Conservation (phyloP, 2,888 invertebrate species). For the Orthosia incerta region DNA sequence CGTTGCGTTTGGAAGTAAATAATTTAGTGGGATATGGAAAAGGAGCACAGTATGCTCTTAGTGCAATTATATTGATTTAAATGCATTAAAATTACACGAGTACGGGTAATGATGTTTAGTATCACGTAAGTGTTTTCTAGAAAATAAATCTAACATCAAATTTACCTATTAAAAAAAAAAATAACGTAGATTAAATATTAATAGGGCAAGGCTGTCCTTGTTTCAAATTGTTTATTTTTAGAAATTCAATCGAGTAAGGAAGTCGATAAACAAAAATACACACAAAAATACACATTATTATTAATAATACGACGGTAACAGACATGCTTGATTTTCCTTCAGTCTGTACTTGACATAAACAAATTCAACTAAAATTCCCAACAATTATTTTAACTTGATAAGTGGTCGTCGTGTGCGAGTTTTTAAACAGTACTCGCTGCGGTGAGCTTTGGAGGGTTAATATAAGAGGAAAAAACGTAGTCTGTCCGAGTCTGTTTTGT, state of each 20-base stretch:
- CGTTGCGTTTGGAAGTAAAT: slow-evolving; percentile 11
- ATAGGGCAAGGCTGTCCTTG: neutral
- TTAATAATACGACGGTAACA: slow-evolving; percentile 33
- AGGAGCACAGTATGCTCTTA: neutral
- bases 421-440: slow-evolving; percentile 38
- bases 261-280: slow-evolving; percentile 22
- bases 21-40: slow-evolving; percentile 10
- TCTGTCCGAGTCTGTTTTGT: slow-evolving; percentile 33
- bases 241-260: neutral
- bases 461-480: slow-evolving; percentile 21
- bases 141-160: neutral
- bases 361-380: slow-evolving; percentile 44
- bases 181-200: neutral
- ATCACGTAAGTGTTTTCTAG: neutral
- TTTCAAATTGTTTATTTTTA: slow-evolving; percentile 5
- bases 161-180: no score
- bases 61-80: neutral
- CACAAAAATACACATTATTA: slow-evolving; percentile 38
- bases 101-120: neutral
- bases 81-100: neutral
- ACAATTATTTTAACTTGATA: slow-evolving; percentile 55
- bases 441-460: slow-evolving; percentile 17
- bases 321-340: slow-evolving; percentile 49
- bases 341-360: slow-evolving; percentile 58
- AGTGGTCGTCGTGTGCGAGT: slow-evolving; percentile 51